These are phyloP conservation scores for Podabrus alpinus DNA, from an alignment of 2,888 invertebrate species.

Conservation along the genomic window DNA sequence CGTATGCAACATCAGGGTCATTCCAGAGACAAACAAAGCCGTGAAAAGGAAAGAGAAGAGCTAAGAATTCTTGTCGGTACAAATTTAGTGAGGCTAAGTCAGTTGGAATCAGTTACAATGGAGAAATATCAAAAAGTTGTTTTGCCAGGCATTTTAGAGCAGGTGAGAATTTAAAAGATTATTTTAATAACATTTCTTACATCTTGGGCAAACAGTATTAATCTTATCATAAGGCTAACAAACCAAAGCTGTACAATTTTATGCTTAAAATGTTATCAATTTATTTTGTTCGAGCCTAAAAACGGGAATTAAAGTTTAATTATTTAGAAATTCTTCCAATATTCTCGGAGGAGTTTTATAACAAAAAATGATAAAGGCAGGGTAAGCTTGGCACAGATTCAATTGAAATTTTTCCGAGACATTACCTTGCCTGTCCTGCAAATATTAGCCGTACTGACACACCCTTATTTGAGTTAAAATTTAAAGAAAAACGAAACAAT, in stretches of 20 bases:
- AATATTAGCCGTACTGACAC: too few species aligned
- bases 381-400: too few species aligned
- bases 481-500: too few species aligned
- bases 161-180: conserved; percentile 53
- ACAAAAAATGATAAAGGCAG: too few species aligned
- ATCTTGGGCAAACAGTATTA: neutral
- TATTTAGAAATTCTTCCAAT: too few species aligned
- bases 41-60: conserved; percentile 92
- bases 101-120: conserved; percentile 90
- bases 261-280: neutral
- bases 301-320: too few species aligned
- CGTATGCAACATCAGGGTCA: conserved; percentile 97
- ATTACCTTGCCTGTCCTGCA: too few species aligned
- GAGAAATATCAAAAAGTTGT: conserved; percentile 90
- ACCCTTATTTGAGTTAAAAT: too few species aligned
- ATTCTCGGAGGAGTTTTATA: neutral
- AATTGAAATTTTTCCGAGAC: too few species aligned
- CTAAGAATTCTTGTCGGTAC: conserved; percentile 96
- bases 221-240: neutral
- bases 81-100: conserved; percentile 94
- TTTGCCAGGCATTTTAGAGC: conserved; percentile 95
- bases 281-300: neutral
- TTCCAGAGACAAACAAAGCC: conserved; percentile 82
- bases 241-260: neutral
- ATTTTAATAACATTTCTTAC: neutral